Percentiles rank a stretch among this genome's conserved stretches.
phyloP scores from a whole-genome alignment of 2,888 invertebrate species.

The Clistopyga incitator region DNA sequence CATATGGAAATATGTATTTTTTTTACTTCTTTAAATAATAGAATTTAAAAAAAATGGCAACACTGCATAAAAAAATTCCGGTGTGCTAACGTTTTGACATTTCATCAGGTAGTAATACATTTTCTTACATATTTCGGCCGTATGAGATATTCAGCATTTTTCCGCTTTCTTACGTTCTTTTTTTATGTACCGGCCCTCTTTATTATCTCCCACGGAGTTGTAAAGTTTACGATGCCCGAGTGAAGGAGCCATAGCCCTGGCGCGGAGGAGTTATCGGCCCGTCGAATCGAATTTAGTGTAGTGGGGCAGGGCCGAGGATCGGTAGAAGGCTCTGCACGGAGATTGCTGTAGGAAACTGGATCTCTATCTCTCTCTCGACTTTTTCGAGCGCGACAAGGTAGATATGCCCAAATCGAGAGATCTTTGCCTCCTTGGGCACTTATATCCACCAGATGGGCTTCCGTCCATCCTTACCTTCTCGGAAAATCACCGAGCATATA shows the following conservation, averaged over 20 bases:
- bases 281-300: conserved; percentile 69
- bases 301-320: conserved; percentile 66
- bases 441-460: conserved; percentile 24
- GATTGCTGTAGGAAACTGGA: conserved; percentile 44
- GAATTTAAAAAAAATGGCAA: background rate
- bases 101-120: background rate
- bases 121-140: background rate
- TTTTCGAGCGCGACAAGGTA: conserved; percentile 43
- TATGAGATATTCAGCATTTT: conserved; percentile 30
- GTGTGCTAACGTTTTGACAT: background rate
- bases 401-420: conserved; percentile 41
- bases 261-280: conserved; percentile 65
- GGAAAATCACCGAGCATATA: conserved; percentile 49
- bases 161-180: conserved; percentile 37
- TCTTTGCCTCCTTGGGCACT: conserved; percentile 16
- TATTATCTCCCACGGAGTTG: conserved; percentile 70
- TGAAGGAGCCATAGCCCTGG: conserved; percentile 19
- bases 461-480: conserved; percentile 38
- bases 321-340: conserved; percentile 23
- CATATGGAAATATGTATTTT: too few species aligned
- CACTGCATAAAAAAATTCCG: background rate
- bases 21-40: too few species aligned
- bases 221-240: conserved; percentile 68
- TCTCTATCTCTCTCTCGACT: conserved; percentile 21
- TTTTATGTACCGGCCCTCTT: conserved; percentile 59